Evolutionary conservation across 2,113 vertebrate genomes (phyloP).

Genomic region (Raja brachyura): DNA sequence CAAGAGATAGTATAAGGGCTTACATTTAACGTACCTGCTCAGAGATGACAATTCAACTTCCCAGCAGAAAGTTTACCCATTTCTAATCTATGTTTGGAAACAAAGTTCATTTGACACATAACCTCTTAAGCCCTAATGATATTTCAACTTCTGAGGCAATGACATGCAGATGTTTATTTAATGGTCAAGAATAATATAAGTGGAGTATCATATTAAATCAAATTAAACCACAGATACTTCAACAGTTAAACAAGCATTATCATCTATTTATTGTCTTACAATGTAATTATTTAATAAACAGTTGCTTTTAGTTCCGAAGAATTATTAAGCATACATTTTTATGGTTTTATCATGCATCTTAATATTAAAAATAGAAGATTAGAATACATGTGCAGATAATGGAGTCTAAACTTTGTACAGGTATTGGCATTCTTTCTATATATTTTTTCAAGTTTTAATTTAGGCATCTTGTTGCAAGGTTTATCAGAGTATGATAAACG

Average conservation of each 20-base stretch:
- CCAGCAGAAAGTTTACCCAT: background rate
- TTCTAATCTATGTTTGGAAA: background rate
- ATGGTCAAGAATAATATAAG: background rate
- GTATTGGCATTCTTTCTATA: constrained; percentile 15
- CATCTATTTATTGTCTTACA: constrained; percentile 70
- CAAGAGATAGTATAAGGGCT: background rate
- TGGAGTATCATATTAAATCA: background rate
- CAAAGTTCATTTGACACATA: background rate
- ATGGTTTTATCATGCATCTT: constrained; percentile 55
- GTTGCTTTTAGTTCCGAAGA: constrained; percentile 53
- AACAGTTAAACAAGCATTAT: constrained; percentile 57
- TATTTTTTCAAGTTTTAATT: constrained; percentile 19
- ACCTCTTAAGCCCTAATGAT: too few relatives aligned
- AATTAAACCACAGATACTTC: constrained; percentile 48
- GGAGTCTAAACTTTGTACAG: background rate
- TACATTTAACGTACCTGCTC: background rate
- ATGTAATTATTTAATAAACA: constrained; percentile 69
- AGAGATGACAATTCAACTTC: background rate
- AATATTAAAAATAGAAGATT: constrained; percentile 52
- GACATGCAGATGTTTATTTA: background rate
- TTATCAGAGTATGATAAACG: background rate
- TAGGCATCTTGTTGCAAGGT: background rate
- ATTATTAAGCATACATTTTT: constrained; percentile 53
- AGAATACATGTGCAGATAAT: background rate
- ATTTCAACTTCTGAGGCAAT: background rate